Percentiles rank a stretch among this genome's conserved stretches.
Evolutionary conservation across 2,888 invertebrate species (phyloP).

Genomic region (Minunthozetes semirufus): DNA sequence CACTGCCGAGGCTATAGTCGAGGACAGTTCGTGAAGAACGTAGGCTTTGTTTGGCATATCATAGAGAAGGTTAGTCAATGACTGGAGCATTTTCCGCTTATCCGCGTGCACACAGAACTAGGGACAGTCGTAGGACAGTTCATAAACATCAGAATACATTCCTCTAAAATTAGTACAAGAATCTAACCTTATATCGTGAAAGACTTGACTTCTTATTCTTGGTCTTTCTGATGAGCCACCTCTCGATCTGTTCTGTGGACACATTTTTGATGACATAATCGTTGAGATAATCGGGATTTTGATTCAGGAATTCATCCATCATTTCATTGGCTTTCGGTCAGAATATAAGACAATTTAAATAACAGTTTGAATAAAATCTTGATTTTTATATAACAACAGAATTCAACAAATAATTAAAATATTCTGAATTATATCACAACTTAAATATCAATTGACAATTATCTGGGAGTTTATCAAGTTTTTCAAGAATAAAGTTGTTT

Average conservation of each 20-base stretch:
- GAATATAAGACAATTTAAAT: neutral
- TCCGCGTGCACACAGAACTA: slow-evolving; percentile 59
- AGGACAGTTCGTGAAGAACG: slow-evolving; percentile 61
- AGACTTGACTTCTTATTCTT: slow-evolving; percentile 54
- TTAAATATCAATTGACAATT: no score
- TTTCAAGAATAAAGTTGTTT: no score
- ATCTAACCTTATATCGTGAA: slow-evolving; percentile 50
- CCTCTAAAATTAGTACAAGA: no score
- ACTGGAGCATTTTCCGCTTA: slow-evolving; percentile 59
- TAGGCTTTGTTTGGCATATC: slow-evolving; percentile 57
- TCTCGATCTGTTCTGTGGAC: slow-evolving; percentile 58
- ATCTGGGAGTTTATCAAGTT: no score
- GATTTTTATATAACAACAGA: no score
- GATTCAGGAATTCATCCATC: slow-evolving; percentile 49
- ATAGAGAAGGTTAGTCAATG: slow-evolving; percentile 58
- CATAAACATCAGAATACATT: no score
- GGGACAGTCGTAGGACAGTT: neutral
- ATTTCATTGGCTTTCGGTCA: slow-evolving; percentile 5
- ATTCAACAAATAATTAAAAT: no score
- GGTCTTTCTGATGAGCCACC: slow-evolving; percentile 59
- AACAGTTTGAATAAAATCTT: neutral
- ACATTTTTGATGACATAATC: slow-evolving; percentile 59
- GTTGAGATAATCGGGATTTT: slow-evolving; percentile 61
- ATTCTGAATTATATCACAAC: no score
- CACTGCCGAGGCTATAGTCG: slow-evolving; percentile 60